Evolutionary conservation across 1,140 invertebrate genomes (phyloP), one percentile per base, ranked within the genome.

Genomic region (honey bee (Apis mellifera)): DNA sequence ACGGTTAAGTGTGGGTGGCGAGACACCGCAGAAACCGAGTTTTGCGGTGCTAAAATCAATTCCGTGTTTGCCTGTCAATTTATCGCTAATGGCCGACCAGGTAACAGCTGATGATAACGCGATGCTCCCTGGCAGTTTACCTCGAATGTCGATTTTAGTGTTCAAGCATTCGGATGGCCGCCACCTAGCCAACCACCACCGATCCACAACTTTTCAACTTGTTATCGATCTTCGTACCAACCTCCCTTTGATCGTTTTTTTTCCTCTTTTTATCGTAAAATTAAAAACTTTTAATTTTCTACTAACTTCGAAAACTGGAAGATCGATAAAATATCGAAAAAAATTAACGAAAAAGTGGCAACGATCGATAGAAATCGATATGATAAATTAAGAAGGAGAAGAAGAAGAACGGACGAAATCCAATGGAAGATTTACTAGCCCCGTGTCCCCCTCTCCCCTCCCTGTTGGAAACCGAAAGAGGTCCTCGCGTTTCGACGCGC

Each of bases 1-100:
- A 86, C 85, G 84, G 85, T 86, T 86, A 89, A 89, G 83, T 89
- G 88, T 88, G 86, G 83, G 79, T 82, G 86, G 84, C 82, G 82
- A 84, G 86, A 87, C 88, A 89, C 86, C 82, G 82, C 86, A 86
- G 89, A 88, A 89, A 89, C 84, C 89, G 86, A 90, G 86, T 88
- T 90, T 90, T 89, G 84, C 86, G 86, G 86, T 84, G 85, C 84
- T 90, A 90, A 90, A 91, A 91, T 91, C 87, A 90, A 86, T 91
- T 89, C 84, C 84, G 84, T 90, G 89, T 90, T 90, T 86, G 87
- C 84, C 85, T 89, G 89, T 91, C 88, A 91, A 91, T 91, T 91
- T 90, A 88, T 84, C 86, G 84, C 84, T 88, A 89, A 91, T 91
- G 89, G 87, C 88, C 83, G 82, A 71, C 84, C 84, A 84, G 85